These are phyloP conservation scores for Gulo gulo DNA, from an alignment of 2,113 vertebrate genomes.

Conservation along the genomic window DNA sequence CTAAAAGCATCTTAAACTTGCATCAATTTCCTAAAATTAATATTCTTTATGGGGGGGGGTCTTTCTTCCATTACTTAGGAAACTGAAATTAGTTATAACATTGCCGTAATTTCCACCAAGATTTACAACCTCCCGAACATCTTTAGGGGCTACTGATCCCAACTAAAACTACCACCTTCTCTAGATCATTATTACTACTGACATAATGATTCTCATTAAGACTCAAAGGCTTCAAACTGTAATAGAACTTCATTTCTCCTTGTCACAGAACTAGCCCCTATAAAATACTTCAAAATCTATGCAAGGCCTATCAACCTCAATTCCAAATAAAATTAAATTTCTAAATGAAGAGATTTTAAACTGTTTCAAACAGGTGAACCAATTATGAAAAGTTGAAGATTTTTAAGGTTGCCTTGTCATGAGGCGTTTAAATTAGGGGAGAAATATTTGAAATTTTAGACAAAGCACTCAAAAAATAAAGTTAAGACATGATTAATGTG, in stretches of 20 bases:
- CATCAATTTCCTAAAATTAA: conserved; percentile 6
- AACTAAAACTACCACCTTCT: conserved; percentile 4
- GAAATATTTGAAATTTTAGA: conserved; percentile 34
- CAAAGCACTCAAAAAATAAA: conserved; percentile 47
- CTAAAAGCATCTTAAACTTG: not conserved
- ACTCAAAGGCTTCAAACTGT: conserved; percentile 18
- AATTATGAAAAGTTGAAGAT: conserved; percentile 25
- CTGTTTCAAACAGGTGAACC: conserved; percentile 15
- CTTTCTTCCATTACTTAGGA: conserved; percentile 13
- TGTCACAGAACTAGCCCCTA: not conserved
- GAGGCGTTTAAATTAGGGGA: not conserved
- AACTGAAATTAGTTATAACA: conserved; percentile 32
- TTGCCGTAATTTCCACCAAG: not conserved
- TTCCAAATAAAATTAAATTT: conserved; percentile 32
- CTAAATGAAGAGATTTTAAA: conserved; percentile 30
- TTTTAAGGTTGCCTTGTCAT: conserved; percentile 3
- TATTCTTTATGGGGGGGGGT: not conserved
- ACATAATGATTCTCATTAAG: not conserved
- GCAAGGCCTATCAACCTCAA: not conserved
- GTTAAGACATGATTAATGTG: conserved; percentile 28
- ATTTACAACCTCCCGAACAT: not conserved
- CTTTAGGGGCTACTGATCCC: not conserved
- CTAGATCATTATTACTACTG: not conserved
- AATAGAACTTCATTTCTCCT: not conserved
- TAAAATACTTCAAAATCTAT: not conserved